Base-by-base conservation (phyloP, 2,888 invertebrate species). In the Epistrophe grossulariae region DNA sequence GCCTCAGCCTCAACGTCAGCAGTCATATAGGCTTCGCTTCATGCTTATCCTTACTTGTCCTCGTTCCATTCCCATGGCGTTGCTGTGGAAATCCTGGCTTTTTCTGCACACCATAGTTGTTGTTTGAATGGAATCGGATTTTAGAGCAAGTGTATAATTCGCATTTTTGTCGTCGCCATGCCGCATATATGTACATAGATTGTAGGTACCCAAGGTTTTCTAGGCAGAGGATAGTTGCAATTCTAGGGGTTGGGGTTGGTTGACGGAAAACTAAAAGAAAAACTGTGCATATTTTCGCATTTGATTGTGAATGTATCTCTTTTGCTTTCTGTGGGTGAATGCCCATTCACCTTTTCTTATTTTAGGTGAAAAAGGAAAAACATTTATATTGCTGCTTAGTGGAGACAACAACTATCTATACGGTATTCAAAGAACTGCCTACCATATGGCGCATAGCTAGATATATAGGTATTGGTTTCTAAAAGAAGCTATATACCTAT, bases 71-170 rank as follows among this genome's bases (percentile, higher is more conserved):
- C 48, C 79, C 73, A 64, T 50, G 55, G 60, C 66, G 83, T 83
- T 87, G 79, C 79, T 76, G 74, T 87, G 82, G 82, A 83, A 87
- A 83, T 87, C 87, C 87, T 87, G 87, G 72, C 83, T 87, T 87
- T 83, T 87, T 79, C 79, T 76, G 79, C 31, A 48, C 83, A 77
- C 62, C 71, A 72, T 79, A 79, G 83, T 83, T 79, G 73, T 62
- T 55, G 13, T 79, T 79, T 88, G 84, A 84, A 88, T 84, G 70
- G 77, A 84, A 88, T 88, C 84, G 88, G 88, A 88, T 83, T 88
- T 80, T 84, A 88, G 79, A 84, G 88, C 88, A 80, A 88, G 88
- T 88, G 88, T 84, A 88, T 88, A 88, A 88, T 88, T 88, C 84
- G 84, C 88, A 88, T 77, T 88, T 88, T 88, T 88, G 88, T 88